Evolutionary conservation across 2,888 invertebrate species (phyloP).

Genomic region (Drosophila demipolita): DNA sequence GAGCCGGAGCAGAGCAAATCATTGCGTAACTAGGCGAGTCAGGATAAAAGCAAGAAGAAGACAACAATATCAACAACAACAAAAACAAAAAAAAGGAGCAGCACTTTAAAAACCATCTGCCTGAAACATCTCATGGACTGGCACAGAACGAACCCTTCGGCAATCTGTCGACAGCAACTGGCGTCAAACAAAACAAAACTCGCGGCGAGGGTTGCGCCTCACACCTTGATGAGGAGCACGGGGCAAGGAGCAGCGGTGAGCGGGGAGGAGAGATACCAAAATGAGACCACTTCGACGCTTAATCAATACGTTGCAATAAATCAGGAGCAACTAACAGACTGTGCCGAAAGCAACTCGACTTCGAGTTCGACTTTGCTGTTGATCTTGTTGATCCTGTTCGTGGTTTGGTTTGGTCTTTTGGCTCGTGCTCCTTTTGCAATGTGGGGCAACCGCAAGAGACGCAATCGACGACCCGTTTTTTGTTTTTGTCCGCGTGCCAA

Average conservation of each 20-base stretch:
- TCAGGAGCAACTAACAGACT: conserved; percentile 61
- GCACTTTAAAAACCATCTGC: conserved; percentile 63
- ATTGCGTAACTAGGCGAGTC: conserved; percentile 71
- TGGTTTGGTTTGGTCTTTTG: conserved; percentile 12
- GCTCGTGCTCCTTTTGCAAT: conserved; percentile 54
- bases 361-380: neutral
- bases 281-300: conserved; percentile 23
- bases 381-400: neutral
- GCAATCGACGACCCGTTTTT: conserved; percentile 60
- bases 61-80: neutral
- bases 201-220: conserved; percentile 59
- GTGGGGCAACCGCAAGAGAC: conserved; percentile 65
- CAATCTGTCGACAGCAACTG: conserved; percentile 66
- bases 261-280: neutral
- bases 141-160: conserved; percentile 27
- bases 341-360: conserved; percentile 27
- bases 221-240: conserved; percentile 50
- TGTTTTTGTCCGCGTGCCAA: conserved; percentile 59
- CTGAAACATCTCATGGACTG: conserved; percentile 24
- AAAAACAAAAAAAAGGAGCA: conserved; percentile 41
- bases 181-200: conserved; percentile 47
- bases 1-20: conserved; percentile 52
- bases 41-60: neutral
- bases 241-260: neutral
- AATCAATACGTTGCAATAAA: conserved; percentile 71